A percentile compares a stretch with the other conserved stretches of the same genome.
Evolutionary conservation across 1,140 invertebrate genomes (phyloP).

Genomic region (Leptinotarsa defecta): DNA sequence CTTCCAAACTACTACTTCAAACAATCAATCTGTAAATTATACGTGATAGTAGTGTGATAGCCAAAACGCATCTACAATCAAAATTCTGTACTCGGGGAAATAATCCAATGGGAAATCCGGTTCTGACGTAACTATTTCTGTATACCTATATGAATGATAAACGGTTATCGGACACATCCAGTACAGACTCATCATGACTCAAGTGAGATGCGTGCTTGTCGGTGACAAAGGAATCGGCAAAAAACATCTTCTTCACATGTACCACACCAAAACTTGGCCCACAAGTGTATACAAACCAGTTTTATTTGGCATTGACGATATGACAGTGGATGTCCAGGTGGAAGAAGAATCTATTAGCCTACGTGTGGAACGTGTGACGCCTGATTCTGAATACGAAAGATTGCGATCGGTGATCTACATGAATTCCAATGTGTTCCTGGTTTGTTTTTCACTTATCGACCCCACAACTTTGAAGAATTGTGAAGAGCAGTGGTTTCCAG

Average conservation of each 20-base stretch:
- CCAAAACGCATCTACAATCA: too few relatives aligned
- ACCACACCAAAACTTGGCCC: background rate
- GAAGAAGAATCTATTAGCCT: conserved; percentile 76
- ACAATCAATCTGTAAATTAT: too few relatives aligned
- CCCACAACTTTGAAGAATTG: conserved; percentile 85
- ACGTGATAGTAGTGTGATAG: too few relatives aligned
- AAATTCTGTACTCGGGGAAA: too few relatives aligned
- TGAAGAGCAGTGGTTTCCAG: conserved; percentile 87
- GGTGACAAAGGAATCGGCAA: background rate
- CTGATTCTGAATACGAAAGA: conserved; percentile 94
- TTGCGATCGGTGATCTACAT: conserved; percentile 88
- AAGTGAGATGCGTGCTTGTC: background rate
- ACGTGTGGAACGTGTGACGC: conserved; percentile 90
- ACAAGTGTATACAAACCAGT: background rate
- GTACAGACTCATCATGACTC: background rate
- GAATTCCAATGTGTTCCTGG: conserved; percentile 48
- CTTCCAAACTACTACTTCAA: too few relatives aligned
- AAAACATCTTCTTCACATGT: background rate
- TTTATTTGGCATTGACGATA: background rate
- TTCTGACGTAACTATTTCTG: too few relatives aligned
- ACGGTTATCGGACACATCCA: background rate
- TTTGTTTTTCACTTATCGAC: conserved; percentile 39
- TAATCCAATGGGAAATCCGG: too few relatives aligned
- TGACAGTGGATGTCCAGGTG: conserved; percentile 59
- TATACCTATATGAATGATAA: background rate